Base-by-base conservation (phyloP, 2,113 vertebrate genomes). In the Aptenodytes patagonicus region DNA sequence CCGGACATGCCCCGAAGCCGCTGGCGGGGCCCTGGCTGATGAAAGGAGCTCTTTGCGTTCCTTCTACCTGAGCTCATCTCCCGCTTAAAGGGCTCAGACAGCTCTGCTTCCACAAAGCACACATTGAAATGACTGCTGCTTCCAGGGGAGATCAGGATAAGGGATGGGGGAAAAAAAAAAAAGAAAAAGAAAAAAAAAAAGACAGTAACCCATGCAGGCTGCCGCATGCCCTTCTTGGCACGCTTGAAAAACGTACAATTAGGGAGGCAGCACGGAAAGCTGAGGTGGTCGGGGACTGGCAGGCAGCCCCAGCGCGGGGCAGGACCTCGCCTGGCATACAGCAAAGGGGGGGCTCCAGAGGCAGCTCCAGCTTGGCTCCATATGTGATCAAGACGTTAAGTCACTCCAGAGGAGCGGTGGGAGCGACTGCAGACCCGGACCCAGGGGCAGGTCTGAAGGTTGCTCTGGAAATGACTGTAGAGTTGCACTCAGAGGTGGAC, bases 31-130 rank as follows among this genome's bases (percentile, higher is more conserved):
- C 94, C 96, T 86, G 89, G 81, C 93, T 91, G 94, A 94, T 93
- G 97, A 90, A 96, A 94, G 90, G 94, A 96, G 92, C 95, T 79
- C 65, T 96, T 83, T 55, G 83, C 96, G 90, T 97, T 96, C 94
- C 79, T 93, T 87, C 75, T 94, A 97, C 96, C 96, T 95, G 95
- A 93, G 87, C 61, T 96, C 87, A 95, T 96, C 73, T 76, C 81
- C 82, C 88, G 84, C 90, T 89, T 95, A 58, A 94, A 79, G 89
- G 91, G 81, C 95, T 92, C 94, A 91, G 92, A 62, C 69, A 55
- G 84, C 84, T 76, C 82, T 28, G 83, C 90, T 89, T 17, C 97
- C 95, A 95, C 94, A 95, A 96, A 97, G 96, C 92, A 25, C 71
- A 32, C 90, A 93, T 78, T 97, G 92, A 97, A 87, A 57, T 1